phyloP scores from a whole-genome alignment of 1,140 invertebrate species.

The Platorchestia sp. region DNA sequence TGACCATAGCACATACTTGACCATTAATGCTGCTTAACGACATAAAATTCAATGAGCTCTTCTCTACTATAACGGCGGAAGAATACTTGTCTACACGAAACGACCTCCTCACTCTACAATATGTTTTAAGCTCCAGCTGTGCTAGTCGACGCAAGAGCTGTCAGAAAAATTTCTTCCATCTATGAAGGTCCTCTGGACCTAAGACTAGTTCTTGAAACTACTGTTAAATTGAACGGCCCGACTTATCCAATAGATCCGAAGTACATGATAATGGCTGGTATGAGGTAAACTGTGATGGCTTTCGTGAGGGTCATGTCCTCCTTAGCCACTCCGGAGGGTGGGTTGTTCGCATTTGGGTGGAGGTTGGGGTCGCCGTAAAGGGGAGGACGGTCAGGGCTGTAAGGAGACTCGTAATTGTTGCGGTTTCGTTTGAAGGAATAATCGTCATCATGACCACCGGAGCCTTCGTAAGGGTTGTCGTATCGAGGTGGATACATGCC shows the following conservation, averaged over 20 bases:
- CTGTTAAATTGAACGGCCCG: not conserved
- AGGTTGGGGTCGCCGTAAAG: constrained; percentile 19
- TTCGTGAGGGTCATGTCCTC: constrained; percentile 43
- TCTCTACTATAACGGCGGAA: not conserved
- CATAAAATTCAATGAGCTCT: not conserved
- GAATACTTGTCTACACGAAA: not conserved
- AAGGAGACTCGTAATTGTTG: constrained; percentile 36
- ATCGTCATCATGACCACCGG: not conserved
- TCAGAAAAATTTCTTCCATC: not conserved
- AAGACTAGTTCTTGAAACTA: constrained; percentile 28
- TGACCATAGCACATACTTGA: not conserved
- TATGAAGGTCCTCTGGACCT: not conserved
- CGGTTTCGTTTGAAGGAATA: constrained; percentile 3
- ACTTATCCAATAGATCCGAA: constrained; percentile 51
- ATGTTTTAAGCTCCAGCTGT: not conserved
- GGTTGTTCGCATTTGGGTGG: not conserved
- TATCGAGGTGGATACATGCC: not conserved
- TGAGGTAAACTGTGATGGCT: constrained; percentile 34
- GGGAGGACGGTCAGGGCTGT: constrained; percentile 15
- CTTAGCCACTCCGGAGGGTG: constrained; percentile 16
- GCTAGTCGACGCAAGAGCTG: constrained; percentile 10
- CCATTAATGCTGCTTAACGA: not conserved
- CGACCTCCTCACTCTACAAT: not conserved
- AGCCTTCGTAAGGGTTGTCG: constrained; percentile 40
- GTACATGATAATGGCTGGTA: constrained; percentile 51